Percentiles rank a stretch among this genome's conserved stretches.
Conservation (phyloP, 2,797 vertebrate genomes). For the Chaenodraco wilsoni region DNA sequence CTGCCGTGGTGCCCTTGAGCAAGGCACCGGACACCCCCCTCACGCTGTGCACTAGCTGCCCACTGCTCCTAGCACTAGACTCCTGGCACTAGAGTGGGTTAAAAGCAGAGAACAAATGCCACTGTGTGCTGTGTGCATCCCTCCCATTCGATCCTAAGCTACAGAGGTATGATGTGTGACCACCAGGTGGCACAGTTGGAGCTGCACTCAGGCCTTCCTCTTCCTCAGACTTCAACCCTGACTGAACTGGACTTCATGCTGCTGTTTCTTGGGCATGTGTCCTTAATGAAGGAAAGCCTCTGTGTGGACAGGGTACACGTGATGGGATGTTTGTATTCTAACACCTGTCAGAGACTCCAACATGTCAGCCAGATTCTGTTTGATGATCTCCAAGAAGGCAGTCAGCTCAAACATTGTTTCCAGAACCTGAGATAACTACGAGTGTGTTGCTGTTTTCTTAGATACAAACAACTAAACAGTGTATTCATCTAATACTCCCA, state of each 20-base stretch:
- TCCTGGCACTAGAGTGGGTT: no score
- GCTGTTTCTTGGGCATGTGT: not conserved
- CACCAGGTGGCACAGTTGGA: slow-evolving; percentile 17
- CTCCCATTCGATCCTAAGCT: no score
- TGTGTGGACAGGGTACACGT: not conserved
- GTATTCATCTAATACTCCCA: not conserved
- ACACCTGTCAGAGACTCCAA: not conserved
- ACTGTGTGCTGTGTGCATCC: no score
- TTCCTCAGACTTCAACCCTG: no score
- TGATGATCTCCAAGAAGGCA: not conserved
- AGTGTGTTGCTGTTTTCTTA: not conserved
- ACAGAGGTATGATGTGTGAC: not conserved
- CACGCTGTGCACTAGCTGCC: no score
- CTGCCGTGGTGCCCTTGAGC: no score
- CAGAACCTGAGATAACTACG: not conserved
- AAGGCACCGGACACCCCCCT: no score
- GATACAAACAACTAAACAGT: not conserved
- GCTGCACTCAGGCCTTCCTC: not conserved
- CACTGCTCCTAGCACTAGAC: no score
- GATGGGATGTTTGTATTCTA: not conserved
- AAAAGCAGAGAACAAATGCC: no score
- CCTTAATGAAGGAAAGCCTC: not conserved
- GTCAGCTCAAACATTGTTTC: not conserved
- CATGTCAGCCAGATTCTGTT: not conserved
- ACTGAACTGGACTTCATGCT: not conserved